Base-by-base conservation (phyloP, 2,797 vertebrate genomes). In the Poecilia picta region DNA sequence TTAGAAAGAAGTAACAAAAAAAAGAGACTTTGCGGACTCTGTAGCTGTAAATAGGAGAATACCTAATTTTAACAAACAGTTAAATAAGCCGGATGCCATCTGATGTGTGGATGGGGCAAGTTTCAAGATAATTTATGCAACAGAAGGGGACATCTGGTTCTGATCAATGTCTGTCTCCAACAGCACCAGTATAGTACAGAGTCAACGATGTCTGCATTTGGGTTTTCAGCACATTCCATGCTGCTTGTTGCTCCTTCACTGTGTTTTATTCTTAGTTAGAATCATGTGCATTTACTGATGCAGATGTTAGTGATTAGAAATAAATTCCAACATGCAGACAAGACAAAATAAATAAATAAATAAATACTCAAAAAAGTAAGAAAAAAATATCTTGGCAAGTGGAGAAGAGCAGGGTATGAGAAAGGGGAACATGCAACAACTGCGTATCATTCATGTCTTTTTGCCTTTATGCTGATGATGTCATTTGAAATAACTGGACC, bases 301-400 rank as follows among this genome's bases (percentile, higher is more conserved):
- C 72, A 85, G 74, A 82, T 74, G 74, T 84, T 80, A 64, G 25
- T 83, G 4, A 62, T 23, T 47, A 84, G 20, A 89, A 84, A 89
- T 83, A 83, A 75, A 83, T 89, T 82, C 83, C 81, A 84, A 66
- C 92, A 86, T 93, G 92, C 93, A 82, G n/a, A 72, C 13, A 46
- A 45, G 43, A 70, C 59, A 12, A 23, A 72, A 41, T 41, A 8
- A 41, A 41, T 45, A 12, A 45, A 45, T 45, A 45, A 45, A 45
- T 45, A 11, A 51, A 71, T 11, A 77, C 13, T 57, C 3, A 70
- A 78, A 74, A 55, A 39, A 74, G 73, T 33, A 8, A 31, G 8
- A 18, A 5, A 55, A 57, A 76, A 53, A 31, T 73, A 41, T 23
- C 36, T 20, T 8, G 25, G 16, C 12, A 75, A 71, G 43, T 23